These are phyloP conservation scores for Elegia similella DNA, from an alignment of 2,888 invertebrate species.

Conservation along the genomic window DNA sequence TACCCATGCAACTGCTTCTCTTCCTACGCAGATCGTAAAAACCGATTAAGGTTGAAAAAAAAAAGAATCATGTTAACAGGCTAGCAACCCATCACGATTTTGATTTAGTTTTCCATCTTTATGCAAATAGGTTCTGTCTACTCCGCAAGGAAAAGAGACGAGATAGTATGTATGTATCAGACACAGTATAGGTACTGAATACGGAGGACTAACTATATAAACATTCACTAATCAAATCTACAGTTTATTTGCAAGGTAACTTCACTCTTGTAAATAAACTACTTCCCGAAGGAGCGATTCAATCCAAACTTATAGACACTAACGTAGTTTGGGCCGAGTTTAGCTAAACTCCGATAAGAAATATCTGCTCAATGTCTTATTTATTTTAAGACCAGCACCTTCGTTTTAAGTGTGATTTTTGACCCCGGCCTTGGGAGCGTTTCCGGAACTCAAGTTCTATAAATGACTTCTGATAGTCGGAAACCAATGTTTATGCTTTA, in stretches of 20 bases:
- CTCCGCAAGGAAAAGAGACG: too few species aligned
- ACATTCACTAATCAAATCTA: background rate
- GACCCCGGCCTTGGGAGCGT: background rate
- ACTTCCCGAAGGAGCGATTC: constrained; percentile 6
- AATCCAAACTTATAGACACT: constrained; percentile 8
- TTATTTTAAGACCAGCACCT: background rate
- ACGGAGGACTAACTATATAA: background rate
- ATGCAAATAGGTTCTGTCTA: too few species aligned
- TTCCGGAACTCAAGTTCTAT: constrained; percentile 1
- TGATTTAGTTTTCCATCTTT: too few species aligned
- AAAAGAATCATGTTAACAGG: too few species aligned
- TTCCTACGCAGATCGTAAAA: too few species aligned
- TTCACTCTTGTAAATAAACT: background rate
- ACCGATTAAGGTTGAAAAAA: too few species aligned
- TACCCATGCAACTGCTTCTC: too few species aligned
- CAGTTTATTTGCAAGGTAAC: constrained; percentile 7
- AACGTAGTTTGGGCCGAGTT: constrained; percentile 1
- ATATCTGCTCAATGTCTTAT: constrained; percentile 1
- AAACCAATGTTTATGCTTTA: background rate
- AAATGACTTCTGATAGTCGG: constrained; percentile 3
- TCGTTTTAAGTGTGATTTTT: constrained; percentile 9
- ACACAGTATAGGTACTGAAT: too few species aligned
- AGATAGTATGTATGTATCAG: too few species aligned
- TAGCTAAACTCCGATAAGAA: constrained; percentile 2
- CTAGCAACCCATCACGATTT: too few species aligned